Evolutionary conservation across 1,140 invertebrate species (phyloP), one percentile per base, ranked within the genome.

Genomic region (Zaprionus kolodkinae): DNA sequence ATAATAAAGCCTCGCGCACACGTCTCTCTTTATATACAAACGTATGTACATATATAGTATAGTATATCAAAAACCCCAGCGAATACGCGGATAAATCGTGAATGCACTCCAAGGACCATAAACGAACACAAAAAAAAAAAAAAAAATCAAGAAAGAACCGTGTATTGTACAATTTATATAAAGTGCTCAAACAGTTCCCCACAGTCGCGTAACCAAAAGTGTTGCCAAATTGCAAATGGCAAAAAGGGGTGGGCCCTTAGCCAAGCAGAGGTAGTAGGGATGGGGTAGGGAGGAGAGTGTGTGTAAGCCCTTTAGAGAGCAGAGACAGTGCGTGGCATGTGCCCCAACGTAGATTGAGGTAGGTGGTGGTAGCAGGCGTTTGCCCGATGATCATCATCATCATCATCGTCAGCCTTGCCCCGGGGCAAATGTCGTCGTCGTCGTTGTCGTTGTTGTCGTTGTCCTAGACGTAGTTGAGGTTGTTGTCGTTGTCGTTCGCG

Each of bases 161-260:
- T 9, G 85, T 81, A 85, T 89, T 85, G 81, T 89, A 84, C 81
- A 89, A 89, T 89, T 89, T 89, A 88, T 88, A 88, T 84, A 89
- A 88, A 88, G 84, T 89, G 85, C 85, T 90, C 72, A 73, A 72
- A 80, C 72, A 65, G 72, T 48, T 52, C 62, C 61, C 69, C 73
- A 61, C 67, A 40, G 69, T 77, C 79, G 84, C 78, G 84, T 84
- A 84, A 89, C 85, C 85, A 71, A 89, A 88, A 85, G 81, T 89
- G 85, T 89, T 89, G 85, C 85, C 85, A 89, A 89, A 89, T 89
- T 81, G 75, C 78, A 81, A 86, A 85, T 67, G 76, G 57, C 68
- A 77, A 57, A 75, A 50, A 50, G 54, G 52, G 36, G 35, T 33
- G 27, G 27, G 45, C n/a, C 35, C 25, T n/a, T 9, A 45, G 40